These are phyloP conservation scores for Kradibia gibbosae DNA, from an alignment of 1,140 invertebrate genomes.

Conservation along the genomic window DNA sequence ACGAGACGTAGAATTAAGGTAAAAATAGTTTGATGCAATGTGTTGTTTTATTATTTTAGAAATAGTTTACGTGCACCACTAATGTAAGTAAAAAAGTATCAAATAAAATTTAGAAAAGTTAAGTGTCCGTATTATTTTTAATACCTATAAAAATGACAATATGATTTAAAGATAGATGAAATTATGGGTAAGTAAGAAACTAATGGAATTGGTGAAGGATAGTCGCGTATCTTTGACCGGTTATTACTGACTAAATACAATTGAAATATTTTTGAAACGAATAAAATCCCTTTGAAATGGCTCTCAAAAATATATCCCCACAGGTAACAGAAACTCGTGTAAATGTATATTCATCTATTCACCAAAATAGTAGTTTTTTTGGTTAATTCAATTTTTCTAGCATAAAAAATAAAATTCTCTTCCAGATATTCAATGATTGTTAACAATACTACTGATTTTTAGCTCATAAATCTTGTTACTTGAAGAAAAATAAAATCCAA, in stretches of 20 bases:
- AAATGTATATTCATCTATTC: neutral
- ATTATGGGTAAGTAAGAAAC: neutral
- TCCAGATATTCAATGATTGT: neutral
- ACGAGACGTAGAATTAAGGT: neutral
- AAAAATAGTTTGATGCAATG: neutral
- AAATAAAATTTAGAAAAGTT: neutral
- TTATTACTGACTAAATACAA: neutral
- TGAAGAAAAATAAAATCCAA: constrained; percentile 1
- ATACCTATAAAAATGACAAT: neutral
- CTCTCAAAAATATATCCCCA: neutral
- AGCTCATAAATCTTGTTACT: constrained; percentile 10
- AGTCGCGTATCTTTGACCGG: neutral
- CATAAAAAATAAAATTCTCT: neutral
- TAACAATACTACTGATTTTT: neutral
- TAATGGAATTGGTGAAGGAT: neutral
- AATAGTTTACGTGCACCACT: neutral
- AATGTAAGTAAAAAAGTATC: neutral
- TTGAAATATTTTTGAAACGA: neutral
- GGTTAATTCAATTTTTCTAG: neutral
- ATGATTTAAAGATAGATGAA: neutral
- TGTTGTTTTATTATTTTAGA: neutral
- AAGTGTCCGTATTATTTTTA: neutral
- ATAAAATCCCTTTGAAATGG: neutral
- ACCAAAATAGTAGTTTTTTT: neutral
- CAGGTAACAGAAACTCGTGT: neutral